Evolutionary conservation across 2,888 invertebrate genomes (phyloP).

Genomic region (Lysandra bellargus): DNA sequence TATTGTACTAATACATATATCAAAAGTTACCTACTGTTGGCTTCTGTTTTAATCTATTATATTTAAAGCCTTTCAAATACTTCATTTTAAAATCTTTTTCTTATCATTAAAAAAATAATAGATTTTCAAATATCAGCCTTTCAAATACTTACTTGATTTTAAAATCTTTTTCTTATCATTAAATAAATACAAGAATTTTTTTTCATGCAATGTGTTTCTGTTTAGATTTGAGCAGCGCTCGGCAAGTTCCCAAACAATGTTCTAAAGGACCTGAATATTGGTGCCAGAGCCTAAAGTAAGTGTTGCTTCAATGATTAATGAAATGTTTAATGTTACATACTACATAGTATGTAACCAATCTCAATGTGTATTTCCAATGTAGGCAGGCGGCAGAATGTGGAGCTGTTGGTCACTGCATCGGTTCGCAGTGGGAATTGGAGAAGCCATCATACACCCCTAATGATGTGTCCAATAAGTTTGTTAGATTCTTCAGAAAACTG

Average conservation of each 20-base stretch:
- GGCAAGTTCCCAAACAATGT: conserved; percentile 71
- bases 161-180: background rate
- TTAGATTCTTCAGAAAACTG: conserved; percentile 61
- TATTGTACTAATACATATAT: background rate
- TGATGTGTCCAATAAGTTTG: conserved; percentile 88
- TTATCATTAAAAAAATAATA: background rate
- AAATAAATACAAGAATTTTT: background rate
- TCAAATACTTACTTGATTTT: background rate
- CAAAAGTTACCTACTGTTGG: background rate
- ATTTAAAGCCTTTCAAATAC: background rate
- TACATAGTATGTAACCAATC: background rate
- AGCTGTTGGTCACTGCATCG: conserved; percentile 90
- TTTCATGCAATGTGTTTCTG: conserved; percentile 41
- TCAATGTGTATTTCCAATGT: background rate
- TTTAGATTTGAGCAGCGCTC: conserved; percentile 65
- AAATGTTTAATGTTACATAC: background rate
- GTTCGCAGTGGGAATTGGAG: conserved; percentile 88
- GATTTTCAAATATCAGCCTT: background rate
- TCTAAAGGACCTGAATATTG: conserved; percentile 67
- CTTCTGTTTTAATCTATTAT: background rate
- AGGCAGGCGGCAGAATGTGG: conserved; percentile 89
- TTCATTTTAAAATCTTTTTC: background rate
- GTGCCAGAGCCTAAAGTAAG: conserved; percentile 70
- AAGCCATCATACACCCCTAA: conserved; percentile 83
- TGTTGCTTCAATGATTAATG: conserved; percentile 33